These are phyloP conservation scores for Erebia aethiops DNA, from an alignment of 2,888 invertebrate species.

Conservation along the genomic window DNA sequence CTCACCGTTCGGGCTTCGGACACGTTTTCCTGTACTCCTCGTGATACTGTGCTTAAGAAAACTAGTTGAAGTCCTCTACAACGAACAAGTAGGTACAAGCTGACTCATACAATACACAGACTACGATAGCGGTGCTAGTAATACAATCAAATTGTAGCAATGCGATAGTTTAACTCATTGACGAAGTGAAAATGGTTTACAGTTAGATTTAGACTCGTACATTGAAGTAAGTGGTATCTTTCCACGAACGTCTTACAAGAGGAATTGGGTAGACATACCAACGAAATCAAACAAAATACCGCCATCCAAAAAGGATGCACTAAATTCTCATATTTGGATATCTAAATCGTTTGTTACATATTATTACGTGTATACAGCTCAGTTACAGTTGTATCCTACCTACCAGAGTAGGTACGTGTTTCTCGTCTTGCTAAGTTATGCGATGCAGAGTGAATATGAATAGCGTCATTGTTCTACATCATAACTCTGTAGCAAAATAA, in stretches of 20 bases:
- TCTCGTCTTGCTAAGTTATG: constrained; percentile 25
- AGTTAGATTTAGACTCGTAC: background rate
- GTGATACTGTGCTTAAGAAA: constrained; percentile 23
- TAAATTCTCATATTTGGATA: constrained; percentile 29
- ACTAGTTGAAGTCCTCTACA: constrained; percentile 21
- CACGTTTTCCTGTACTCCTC: constrained; percentile 29
- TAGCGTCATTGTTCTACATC: constrained; percentile 22
- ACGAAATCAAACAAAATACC: constrained; percentile 17
- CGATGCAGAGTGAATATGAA: constrained; percentile 32
- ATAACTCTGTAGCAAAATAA: constrained; percentile 1
- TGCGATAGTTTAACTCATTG: constrained; percentile 20
- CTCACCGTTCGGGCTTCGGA: constrained; percentile 44
- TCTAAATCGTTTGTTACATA: constrained; percentile 33
- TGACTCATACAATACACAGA: constrained; percentile 21
- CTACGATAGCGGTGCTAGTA: constrained; percentile 8
- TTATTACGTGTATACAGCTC: constrained; percentile 23
- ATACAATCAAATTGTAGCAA: constrained; percentile 20
- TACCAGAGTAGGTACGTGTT: constrained; percentile 1
- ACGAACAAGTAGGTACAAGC: constrained; percentile 10
- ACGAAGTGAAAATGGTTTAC: constrained; percentile 17
- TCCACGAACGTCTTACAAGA: background rate
- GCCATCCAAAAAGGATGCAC: constrained; percentile 19
- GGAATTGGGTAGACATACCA: constrained; percentile 3
- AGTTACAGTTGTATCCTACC: constrained; percentile 12
- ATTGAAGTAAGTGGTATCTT: background rate